Percentiles rank a stretch among this genome's conserved stretches.
Conservation (phyloP, 2,113 vertebrate species). For the Amazona vittata region DNA sequence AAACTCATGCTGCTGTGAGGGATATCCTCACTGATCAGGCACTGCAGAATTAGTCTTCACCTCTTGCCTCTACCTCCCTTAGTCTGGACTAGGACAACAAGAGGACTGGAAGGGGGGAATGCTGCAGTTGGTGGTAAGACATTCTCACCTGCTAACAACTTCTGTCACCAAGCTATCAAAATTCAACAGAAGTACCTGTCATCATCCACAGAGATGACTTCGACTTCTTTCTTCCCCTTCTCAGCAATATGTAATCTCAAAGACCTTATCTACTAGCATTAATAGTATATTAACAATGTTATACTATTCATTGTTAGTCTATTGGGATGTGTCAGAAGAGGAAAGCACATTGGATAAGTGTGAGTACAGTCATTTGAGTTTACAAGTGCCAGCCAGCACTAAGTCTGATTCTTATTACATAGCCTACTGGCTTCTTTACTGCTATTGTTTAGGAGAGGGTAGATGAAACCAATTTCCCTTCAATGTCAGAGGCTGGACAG, state of each 20-base stretch:
- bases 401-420: background rate
- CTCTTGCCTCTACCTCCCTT: background rate
- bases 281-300: background rate
- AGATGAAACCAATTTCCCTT: background rate
- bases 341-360: background rate
- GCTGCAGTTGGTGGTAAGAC: background rate
- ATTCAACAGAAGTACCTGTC: background rate
- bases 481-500: background rate
- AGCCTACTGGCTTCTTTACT: background rate
- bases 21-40: background rate
- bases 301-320: background rate
- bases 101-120: background rate
- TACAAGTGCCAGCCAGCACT: background rate
- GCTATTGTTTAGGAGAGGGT: background rate
- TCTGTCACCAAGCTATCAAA: background rate
- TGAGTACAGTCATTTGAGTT: background rate
- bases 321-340: background rate
- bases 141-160: background rate
- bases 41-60: background rate
- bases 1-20: background rate
- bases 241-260: background rate
- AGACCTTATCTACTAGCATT: background rate
- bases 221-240: background rate
- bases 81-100: background rate
- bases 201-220: background rate